Conservation (phyloP, 2,797 vertebrate species). For the Notolabrus celidotus region DNA sequence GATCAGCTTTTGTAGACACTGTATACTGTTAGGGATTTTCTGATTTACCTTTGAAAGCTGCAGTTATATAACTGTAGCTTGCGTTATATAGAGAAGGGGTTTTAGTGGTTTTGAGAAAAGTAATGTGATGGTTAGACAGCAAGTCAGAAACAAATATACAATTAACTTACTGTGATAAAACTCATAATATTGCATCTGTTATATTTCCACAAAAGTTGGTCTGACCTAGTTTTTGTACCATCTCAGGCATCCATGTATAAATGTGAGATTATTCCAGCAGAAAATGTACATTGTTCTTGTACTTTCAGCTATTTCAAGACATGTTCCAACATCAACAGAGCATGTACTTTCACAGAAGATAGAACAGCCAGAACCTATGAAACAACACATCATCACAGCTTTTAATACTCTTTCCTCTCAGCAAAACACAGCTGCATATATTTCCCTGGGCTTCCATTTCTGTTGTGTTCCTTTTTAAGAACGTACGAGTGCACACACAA, state of each 20-base stretch:
- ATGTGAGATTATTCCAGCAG: slow-evolving; percentile 33
- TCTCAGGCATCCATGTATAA: slow-evolving; percentile 22
- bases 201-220: neutral
- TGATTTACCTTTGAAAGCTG: neutral
- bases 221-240: slow-evolving; percentile 41
- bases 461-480: slow-evolving; percentile 8
- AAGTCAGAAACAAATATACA: slow-evolving; percentile 3
- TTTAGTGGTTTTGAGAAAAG: neutral
- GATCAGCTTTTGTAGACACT: slow-evolving; percentile 1
- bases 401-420: slow-evolving; percentile 9
- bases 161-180: slow-evolving; percentile 3
- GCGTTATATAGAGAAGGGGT: neutral
- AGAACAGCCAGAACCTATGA: slow-evolving; percentile 30
- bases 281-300: slow-evolving; percentile 33
- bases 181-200: neutral
- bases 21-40: neutral
- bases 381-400: slow-evolving; percentile 22
- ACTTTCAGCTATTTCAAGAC: slow-evolving; percentile 30
- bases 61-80: neutral
- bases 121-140: slow-evolving; percentile 1
- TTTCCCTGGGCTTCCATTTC: slow-evolving; percentile 13
- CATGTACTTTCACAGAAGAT: slow-evolving; percentile 1
- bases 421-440: slow-evolving; percentile 28
- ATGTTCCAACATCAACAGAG: slow-evolving; percentile 2
- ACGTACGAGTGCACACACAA: slow-evolving; percentile 16